Base-by-base conservation (phyloP, 2,888 invertebrate genomes). In the Galerucella calmariensis region DNA sequence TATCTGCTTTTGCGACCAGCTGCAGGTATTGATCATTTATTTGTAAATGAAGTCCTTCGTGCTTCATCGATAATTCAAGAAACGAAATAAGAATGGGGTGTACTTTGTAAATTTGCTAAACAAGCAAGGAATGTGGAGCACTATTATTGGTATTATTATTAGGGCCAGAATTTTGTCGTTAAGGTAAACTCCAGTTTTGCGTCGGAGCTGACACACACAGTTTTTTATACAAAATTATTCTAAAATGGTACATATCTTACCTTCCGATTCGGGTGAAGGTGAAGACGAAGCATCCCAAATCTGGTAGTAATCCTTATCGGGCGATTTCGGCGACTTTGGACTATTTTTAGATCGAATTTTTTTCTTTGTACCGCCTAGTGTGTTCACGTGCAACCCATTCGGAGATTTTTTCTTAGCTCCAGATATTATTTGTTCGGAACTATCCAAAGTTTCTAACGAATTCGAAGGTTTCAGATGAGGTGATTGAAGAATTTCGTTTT, bases 241-340 rank as follows among this genome's bases (percentile, higher is more conserved):
- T 48, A 41, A 48, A 67, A 6, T 51, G 10, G 12, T 16, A n/a
- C 27, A 35, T 24, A 35, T 77, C 67, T 80, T 77, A 73, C 77
- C 75, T 70, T 83, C 83, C 8, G 81, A 82, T 56, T 82, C 80
- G 44, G 83, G 82, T 59, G 80, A 81, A 11, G 83, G 82, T n/a
- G 84, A 83, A 84, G 90, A 90, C 83, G 90, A 90, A 80, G 91
- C 90, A 79, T 91, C 91, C 92, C 92, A 92, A 83, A 92, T 91
- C 83, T 92, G 92, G 85, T 91, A 92, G 85, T 93, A 93, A 81
- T 92, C 92, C 63, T 90, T 90, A 79, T 89, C 90, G 14, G 90
- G 90, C 44, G 66, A 66, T 65, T 65, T 65, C 11, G 63, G 63
- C 75, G 90, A 90, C 83, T 90, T 90, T 77, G 89, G 86, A 46